Evolutionary conservation across 2,797 vertebrate genomes (phyloP).

Genomic region (Tamandua tetradactyla): DNA sequence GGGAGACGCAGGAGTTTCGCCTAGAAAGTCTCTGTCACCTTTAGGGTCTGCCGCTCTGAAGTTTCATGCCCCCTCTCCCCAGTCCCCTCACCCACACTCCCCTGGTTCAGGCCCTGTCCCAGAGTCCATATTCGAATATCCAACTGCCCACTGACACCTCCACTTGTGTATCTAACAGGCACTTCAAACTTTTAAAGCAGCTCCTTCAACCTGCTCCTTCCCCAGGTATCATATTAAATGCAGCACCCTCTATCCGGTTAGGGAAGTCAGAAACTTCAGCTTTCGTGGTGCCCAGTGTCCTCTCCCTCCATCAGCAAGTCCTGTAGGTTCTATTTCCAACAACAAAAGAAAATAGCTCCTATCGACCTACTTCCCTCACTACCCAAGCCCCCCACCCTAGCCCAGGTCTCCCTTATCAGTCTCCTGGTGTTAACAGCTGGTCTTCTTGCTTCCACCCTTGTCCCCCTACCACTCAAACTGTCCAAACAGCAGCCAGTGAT

Average conservation of each 20-base stretch:
- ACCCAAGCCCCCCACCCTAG: constrained; percentile 41
- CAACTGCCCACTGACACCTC: background rate
- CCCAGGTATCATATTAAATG: background rate
- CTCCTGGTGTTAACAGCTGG: background rate
- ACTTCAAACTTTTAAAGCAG: background rate
- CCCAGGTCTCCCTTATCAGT: background rate
- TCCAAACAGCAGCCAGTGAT: background rate
- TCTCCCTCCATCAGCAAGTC: background rate
- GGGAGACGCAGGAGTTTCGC: background rate
- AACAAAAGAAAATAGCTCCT: background rate
- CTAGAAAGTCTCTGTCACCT: background rate
- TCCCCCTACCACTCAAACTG: background rate
- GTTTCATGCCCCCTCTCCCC: background rate
- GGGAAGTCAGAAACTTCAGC: background rate
- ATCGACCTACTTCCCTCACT: constrained; percentile 19
- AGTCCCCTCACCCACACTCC: background rate
- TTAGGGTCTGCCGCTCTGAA: background rate
- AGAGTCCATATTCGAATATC: background rate
- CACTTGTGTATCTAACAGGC: background rate
- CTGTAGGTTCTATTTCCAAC: background rate
- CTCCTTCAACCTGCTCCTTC: background rate
- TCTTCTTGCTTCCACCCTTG: constrained; percentile 21
- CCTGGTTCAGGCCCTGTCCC: background rate
- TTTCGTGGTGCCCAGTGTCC: background rate
- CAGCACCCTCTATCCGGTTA: background rate